A percentile compares a stretch with the other conserved stretches of the same genome.
Evolutionary conservation across 2,888 invertebrate species (phyloP).

Genomic region (Stegana nigrithorax): DNA sequence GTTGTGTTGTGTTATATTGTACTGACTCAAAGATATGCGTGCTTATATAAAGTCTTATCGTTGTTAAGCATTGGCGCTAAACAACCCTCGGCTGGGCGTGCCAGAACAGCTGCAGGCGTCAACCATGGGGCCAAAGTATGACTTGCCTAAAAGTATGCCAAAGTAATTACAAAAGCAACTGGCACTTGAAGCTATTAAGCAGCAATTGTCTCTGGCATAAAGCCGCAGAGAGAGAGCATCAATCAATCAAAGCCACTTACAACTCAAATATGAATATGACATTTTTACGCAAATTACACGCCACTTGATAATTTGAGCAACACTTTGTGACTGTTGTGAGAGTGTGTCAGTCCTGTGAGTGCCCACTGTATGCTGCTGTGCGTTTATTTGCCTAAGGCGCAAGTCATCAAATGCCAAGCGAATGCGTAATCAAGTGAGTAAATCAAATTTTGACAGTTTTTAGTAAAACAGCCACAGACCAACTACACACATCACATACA

Average conservation of each 20-base stretch:
- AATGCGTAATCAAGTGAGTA: slow-evolving; percentile 62
- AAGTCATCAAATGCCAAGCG: no score
- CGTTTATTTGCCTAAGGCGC: no score
- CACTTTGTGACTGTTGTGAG: no score
- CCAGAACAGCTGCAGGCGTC: not conserved
- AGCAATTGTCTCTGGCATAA: not conserved
- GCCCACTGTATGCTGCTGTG: no score
- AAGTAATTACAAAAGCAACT: not conserved
- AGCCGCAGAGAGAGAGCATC: slow-evolving; percentile 34
- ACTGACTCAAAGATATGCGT: no score
- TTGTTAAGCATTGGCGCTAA: no score
- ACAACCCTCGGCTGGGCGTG: no score
- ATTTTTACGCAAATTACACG: slow-evolving; percentile 64
- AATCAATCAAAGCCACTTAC: slow-evolving; percentile 46
- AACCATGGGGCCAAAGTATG: no score
- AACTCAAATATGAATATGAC: slow-evolving; percentile 57
- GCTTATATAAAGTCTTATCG: no score
- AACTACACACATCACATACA: no score
- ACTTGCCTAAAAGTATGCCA: not conserved
- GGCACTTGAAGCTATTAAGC: not conserved
- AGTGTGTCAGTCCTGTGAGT: no score
- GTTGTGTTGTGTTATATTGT: no score
- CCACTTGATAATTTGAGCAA: slow-evolving; percentile 52
- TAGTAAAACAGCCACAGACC: slow-evolving; percentile 22
- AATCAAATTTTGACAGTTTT: slow-evolving; percentile 65